Conservation (phyloP, 2,888 invertebrate species). For the Campoplex nolae region DNA sequence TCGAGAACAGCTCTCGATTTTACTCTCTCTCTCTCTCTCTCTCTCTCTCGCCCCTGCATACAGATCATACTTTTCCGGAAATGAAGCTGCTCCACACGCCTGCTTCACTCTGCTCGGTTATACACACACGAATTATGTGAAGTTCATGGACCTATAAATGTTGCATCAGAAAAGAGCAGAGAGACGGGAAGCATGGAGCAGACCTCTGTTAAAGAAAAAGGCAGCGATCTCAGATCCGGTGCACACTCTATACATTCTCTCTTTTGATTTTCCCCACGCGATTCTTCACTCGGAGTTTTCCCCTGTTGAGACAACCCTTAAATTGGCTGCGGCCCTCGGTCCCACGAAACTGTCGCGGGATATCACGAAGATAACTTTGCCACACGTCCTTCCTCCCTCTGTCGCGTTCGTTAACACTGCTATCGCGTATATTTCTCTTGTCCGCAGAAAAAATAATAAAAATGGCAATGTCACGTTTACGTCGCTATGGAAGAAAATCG, state of each 20-base stretch:
- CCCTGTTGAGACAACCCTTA: conserved; percentile 49
- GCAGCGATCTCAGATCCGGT: conserved; percentile 7
- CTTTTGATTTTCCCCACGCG: conserved; percentile 30
- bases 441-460: background rate
- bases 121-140: background rate
- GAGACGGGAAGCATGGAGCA: background rate
- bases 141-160: conserved; percentile 2
- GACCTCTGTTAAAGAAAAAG: background rate
- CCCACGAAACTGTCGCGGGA: conserved; percentile 41
- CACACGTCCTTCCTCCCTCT: background rate
- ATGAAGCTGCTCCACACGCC: conserved; percentile 66
- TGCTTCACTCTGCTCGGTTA: conserved; percentile 31
- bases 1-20: conserved; percentile 16
- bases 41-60: conserved; percentile 1
- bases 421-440: background rate
- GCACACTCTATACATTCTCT: background rate
- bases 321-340: conserved; percentile 47
- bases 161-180: background rate
- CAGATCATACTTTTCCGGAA: conserved; percentile 32
- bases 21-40: conserved; percentile 23
- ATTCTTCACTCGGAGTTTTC: conserved; percentile 41
- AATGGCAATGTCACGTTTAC: background rate
- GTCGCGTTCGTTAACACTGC: background rate
- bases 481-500: background rate
- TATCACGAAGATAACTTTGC: conserved; percentile 46